Conservation (phyloP, 2,113 vertebrate genomes). For the Talpa occidentalis region DNA sequence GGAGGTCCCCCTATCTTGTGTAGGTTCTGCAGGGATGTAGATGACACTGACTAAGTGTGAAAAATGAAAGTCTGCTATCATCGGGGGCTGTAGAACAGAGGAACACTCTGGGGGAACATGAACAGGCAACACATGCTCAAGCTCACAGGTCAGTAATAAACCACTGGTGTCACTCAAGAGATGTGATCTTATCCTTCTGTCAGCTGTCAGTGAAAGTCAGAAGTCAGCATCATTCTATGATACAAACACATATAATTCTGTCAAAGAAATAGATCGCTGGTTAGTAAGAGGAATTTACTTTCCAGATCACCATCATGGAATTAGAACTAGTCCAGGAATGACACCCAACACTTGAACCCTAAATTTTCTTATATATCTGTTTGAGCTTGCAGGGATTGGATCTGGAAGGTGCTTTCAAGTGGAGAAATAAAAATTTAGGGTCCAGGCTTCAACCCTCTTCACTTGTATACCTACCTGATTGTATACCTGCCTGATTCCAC, state of each 20-base stretch:
- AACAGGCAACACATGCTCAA: not conserved
- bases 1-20: too few relatives aligned
- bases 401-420: not conserved
- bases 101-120: too few relatives aligned
- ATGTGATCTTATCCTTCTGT: not conserved
- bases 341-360: not conserved
- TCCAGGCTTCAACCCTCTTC: too few relatives aligned
- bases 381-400: not conserved
- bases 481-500: too few relatives aligned
- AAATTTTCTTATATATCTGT: not conserved
- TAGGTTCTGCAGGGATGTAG: not conserved
- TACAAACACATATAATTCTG: not conserved
- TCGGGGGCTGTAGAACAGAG: rapidly evolving
- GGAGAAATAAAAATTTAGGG: not conserved
- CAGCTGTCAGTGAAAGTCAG: not conserved
- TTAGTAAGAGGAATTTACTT: too few relatives aligned
- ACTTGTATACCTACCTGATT: not conserved
- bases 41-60: not conserved
- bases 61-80: not conserved
- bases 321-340: not conserved
- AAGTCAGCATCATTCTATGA: not conserved
- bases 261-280: not conserved
- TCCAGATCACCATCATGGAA: not conserved
- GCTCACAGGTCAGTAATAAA: not conserved
- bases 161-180: not conserved